phyloP scores from a whole-genome alignment of 35 echinoderm and acorn worm species.

The Ptychodera flava region DNA sequence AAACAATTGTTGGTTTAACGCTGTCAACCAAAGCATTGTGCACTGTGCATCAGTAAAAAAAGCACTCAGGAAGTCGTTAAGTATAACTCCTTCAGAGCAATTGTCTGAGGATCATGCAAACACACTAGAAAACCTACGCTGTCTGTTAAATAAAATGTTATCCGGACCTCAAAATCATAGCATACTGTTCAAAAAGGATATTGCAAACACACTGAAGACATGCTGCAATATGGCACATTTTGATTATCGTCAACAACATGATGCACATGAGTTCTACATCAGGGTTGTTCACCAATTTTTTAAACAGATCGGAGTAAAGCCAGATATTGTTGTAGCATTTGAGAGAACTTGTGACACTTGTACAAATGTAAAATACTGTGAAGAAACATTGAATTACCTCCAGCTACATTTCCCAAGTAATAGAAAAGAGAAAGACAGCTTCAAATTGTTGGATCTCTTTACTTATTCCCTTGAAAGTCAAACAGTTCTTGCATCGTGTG shows the following conservation, averaged over 20 bases:
- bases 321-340: neutral
- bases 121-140: neutral
- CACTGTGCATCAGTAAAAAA: neutral
- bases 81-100: neutral
- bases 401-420: neutral
- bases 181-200: neutral
- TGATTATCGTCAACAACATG: neutral
- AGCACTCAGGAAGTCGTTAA: neutral
- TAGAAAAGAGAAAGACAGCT: neutral
- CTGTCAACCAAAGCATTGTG: conserved; percentile 11
- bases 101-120: neutral
- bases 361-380: neutral
- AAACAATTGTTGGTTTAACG: conserved; percentile 34
- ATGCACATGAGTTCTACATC: neutral
- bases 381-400: neutral
- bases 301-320: neutral
- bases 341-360: neutral
- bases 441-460: neutral
- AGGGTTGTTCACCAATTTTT: neutral
- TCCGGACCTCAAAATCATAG: neutral
- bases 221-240: neutral
- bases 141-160: neutral
- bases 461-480: neutral
- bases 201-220: neutral
- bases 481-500: neutral